phyloP scores from a whole-genome alignment of 2,797 vertebrate genomes.

The Steatocranus sp. region DNA sequence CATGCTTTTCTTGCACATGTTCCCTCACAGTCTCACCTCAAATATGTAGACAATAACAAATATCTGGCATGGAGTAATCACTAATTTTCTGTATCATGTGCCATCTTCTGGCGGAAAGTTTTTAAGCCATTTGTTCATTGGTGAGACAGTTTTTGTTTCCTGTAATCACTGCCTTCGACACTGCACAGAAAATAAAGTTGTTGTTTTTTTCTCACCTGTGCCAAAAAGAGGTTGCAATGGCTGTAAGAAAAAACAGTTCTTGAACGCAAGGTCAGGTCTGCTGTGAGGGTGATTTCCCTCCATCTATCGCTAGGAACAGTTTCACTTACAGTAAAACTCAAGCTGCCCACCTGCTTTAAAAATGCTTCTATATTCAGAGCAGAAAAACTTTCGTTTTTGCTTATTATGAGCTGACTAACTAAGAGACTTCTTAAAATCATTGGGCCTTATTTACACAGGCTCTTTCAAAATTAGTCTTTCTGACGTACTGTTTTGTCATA shows the following conservation, averaged over 20 bases:
- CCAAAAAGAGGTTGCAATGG: background rate
- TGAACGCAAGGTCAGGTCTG: background rate
- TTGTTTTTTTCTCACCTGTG: background rate
- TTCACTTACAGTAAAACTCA: constrained; percentile 58
- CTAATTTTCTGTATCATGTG: background rate
- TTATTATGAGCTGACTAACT: background rate
- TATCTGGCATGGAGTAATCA: background rate
- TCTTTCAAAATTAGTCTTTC: background rate
- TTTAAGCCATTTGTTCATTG: background rate
- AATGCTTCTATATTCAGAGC: constrained; percentile 3
- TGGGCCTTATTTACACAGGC: background rate
- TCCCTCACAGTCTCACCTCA: background rate
- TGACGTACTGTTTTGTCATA: background rate
- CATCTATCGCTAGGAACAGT: constrained; percentile 27
- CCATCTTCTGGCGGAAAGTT: constrained; percentile 26
- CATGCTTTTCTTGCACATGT: background rate
- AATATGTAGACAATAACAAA: background rate
- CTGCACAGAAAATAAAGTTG: background rate
- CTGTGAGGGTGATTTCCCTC: constrained; percentile 52
- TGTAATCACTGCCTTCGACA: constrained; percentile 13
- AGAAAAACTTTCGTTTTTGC: constrained; percentile 24
- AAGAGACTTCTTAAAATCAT: background rate
- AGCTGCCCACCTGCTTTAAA: constrained; percentile 35
- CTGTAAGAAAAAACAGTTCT: background rate
- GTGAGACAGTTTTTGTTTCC: background rate